These are phyloP conservation scores for Scortum barcoo DNA, from an alignment of 2,113 vertebrate genomes.

Conservation along the genomic window DNA sequence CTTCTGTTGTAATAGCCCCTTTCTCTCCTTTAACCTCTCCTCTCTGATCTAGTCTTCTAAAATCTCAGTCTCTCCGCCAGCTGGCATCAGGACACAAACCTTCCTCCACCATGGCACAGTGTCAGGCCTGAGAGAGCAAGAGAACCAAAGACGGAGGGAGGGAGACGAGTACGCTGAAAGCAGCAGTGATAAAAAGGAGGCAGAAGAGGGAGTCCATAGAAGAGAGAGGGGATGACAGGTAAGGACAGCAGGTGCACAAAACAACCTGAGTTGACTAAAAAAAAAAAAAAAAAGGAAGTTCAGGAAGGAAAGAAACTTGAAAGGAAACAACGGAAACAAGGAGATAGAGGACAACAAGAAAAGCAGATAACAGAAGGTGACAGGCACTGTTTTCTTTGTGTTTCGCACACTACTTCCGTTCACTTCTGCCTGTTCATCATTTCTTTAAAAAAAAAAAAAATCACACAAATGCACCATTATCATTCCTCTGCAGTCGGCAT, in stretches of 20 bases:
- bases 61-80: conserved; percentile 60
- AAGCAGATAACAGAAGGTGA: conserved; percentile 14
- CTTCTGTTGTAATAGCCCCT: conserved; percentile 23
- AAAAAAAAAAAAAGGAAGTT: not conserved
- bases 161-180: conserved; percentile 18
- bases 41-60: conserved; percentile 60
- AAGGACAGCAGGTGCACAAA: conserved; percentile 44
- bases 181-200: conserved; percentile 34
- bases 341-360: not conserved
- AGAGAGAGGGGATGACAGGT: conserved; percentile 58
- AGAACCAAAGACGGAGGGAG: conserved; percentile 36
- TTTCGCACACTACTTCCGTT: not conserved
- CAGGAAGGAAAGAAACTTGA: conserved; percentile 1
- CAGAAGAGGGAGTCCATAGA: not conserved
- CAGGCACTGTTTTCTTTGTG: conserved; percentile 5
- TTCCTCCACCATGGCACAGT: conserved; percentile 55
- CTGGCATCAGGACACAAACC: conserved; percentile 64
- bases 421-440: not conserved
- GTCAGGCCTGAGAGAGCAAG: conserved; percentile 58
- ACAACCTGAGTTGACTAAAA: conserved; percentile 28
- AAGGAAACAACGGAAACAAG: conserved; percentile 20
- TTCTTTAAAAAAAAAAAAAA: no score
- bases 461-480: conserved; percentile 27
- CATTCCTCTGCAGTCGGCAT: conserved; percentile 29
- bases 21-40: conserved; percentile 60